Percentiles rank a stretch among this genome's conserved stretches.
phyloP scores from a whole-genome alignment of 2,113 vertebrate species.

The Uropsilus gracilis region DNA sequence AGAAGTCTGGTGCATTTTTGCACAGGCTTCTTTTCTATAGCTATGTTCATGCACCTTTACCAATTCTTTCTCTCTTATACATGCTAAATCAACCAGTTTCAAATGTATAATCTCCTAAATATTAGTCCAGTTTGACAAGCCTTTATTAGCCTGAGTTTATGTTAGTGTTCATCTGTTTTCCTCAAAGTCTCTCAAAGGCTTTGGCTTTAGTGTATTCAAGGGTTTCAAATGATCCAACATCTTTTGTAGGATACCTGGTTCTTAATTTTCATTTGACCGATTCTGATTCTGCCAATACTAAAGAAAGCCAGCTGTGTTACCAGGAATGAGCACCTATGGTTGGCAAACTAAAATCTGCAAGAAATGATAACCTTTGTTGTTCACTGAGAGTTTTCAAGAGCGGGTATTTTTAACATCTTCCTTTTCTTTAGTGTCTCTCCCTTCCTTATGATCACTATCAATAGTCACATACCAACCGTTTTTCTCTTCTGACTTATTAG shows the following conservation, averaged over 20 bases:
- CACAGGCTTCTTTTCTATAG: not conserved
- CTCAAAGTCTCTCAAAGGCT: not conserved
- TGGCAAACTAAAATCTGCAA: not conserved
- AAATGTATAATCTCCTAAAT: not conserved
- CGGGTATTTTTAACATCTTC: not conserved
- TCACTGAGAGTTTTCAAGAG: not conserved
- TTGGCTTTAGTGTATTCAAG: not conserved
- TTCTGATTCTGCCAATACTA: not conserved
- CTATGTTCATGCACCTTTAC: not conserved
- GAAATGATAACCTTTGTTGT: not conserved
- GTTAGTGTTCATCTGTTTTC: not conserved
- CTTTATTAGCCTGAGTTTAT: not conserved
- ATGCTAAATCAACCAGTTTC: not conserved
- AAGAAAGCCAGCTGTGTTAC: not conserved
- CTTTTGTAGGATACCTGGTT: not conserved
- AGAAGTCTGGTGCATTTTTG: not conserved
- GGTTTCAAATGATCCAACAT: not conserved
- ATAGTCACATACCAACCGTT: not conserved
- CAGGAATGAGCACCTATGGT: not conserved
- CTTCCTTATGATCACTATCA: not conserved
- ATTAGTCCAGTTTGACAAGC: not conserved
- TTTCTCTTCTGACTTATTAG: not conserved
- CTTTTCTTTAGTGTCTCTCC: not conserved
- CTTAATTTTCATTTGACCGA: not conserved
- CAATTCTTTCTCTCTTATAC: not conserved